These are phyloP conservation scores for Araneus ventricosus DNA, from an alignment of 1,140 invertebrate genomes.

Conservation along the genomic window DNA sequence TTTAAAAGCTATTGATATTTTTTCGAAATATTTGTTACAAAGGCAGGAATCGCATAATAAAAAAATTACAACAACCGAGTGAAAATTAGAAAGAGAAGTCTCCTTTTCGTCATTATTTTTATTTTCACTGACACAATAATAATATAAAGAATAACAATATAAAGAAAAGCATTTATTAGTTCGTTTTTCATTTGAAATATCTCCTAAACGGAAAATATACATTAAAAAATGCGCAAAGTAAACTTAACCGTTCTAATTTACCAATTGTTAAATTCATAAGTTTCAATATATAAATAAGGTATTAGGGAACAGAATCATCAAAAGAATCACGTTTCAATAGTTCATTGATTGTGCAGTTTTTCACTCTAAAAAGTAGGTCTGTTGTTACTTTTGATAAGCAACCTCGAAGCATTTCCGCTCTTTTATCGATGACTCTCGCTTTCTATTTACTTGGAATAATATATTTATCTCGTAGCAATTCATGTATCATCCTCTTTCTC, in stretches of 20 bases:
- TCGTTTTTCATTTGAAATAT: too few relatives aligned
- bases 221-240: background rate
- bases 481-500: constrained; percentile 8
- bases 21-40: too few relatives aligned
- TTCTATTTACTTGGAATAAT: constrained; percentile 6
- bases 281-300: too few relatives aligned
- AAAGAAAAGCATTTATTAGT: too few relatives aligned
- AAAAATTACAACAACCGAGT: too few relatives aligned
- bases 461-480: background rate
- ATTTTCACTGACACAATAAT: too few relatives aligned
- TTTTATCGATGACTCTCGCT: constrained; percentile 17
- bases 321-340: background rate
- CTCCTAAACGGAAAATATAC: background rate
- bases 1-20: too few relatives aligned
- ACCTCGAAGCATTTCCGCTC: constrained; percentile 17
- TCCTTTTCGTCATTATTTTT: too few relatives aligned
- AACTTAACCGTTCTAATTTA: background rate
- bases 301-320: background rate
- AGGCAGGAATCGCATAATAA: too few relatives aligned
- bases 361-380: background rate
- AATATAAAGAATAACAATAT: too few relatives aligned
- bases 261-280: too few relatives aligned
- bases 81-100: too few relatives aligned
- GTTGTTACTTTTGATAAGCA: constrained; percentile 16
- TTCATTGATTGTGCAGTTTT: background rate